Evolutionary conservation across 2,888 invertebrate genomes (phyloP).

Genomic region (Helobdella robusta): DNA sequence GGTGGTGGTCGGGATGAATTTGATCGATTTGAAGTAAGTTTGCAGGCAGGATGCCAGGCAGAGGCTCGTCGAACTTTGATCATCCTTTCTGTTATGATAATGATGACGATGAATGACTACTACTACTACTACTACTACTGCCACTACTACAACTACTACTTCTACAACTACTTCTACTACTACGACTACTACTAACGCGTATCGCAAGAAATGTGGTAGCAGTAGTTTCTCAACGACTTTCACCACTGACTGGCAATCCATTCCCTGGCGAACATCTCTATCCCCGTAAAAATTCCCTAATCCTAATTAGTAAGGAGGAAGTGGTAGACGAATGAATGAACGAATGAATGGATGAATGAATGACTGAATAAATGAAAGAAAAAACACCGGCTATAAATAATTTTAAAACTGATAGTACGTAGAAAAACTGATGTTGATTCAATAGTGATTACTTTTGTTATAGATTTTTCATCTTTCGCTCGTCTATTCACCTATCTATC

Average conservation of each 20-base stretch:
- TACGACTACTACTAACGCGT: slow-evolving; percentile 28
- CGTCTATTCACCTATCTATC: background rate
- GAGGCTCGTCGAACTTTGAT: no score
- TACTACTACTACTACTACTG: background rate
- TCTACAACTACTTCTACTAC: background rate
- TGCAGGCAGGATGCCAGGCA: slow-evolving; percentile 64
- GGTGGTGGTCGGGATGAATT: slow-evolving; percentile 52
- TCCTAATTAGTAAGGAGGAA: slow-evolving; percentile 52
- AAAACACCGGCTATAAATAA: background rate
- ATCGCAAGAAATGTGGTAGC: slow-evolving; percentile 50
- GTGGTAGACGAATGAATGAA: background rate
- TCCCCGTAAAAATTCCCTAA: slow-evolving; percentile 75
- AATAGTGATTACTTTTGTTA: background rate
- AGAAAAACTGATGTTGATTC: background rate
- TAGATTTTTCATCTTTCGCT: background rate
- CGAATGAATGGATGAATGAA: no score
- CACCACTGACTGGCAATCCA: slow-evolving; percentile 61
- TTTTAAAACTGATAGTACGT: background rate
- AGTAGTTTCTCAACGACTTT: slow-evolving; percentile 63
- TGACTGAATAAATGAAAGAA: no score
- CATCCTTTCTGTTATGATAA: slow-evolving; percentile 1
- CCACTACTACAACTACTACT: background rate
- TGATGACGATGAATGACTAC: background rate
- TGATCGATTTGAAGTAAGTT: slow-evolving; percentile 70
- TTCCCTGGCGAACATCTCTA: slow-evolving; percentile 62